Conservation (phyloP, 2,113 vertebrate genomes). For the Ailuropoda melanoleuca region DNA sequence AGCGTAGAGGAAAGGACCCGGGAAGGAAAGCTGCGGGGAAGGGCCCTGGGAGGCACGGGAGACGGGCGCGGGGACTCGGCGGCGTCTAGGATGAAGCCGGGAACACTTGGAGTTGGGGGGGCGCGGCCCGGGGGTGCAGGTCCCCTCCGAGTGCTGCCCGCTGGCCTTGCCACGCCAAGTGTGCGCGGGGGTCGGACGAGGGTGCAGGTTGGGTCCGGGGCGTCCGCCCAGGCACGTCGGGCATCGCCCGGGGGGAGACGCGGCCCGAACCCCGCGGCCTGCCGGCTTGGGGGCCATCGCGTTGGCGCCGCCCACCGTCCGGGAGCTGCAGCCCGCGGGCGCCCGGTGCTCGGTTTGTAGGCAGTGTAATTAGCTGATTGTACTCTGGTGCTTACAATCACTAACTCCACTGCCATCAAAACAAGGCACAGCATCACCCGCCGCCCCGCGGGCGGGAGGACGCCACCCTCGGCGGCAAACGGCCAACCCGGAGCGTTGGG, state of each 20-base stretch:
- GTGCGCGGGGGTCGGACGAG: constrained; percentile 43
- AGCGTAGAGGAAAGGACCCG: background rate
- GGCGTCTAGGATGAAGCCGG: background rate
- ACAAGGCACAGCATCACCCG: constrained; percentile 82
- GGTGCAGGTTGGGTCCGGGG: background rate
- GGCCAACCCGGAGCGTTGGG: background rate
- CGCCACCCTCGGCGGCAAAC: background rate
- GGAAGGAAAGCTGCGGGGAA: background rate
- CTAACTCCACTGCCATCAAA: constrained; percentile 93
- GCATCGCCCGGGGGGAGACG: background rate
- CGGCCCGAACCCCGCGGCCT: background rate
- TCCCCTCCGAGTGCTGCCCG: constrained; percentile 7
- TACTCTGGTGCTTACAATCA: constrained; percentile 85
- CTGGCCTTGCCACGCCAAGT: constrained; percentile 71
- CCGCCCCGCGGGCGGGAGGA: constrained; percentile 16
- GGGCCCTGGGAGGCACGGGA: background rate
- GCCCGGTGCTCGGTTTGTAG: constrained; percentile 90
- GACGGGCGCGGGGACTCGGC: background rate
- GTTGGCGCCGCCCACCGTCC: constrained; percentile 1
- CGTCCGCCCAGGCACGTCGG: background rate
- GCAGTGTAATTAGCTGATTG: constrained; percentile 97
- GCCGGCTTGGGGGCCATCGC: background rate
- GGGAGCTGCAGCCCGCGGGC: constrained; percentile 37
- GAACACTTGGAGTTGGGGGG: background rate
- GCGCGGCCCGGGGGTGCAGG: background rate